These are phyloP conservation scores for Limenitis arthemis DNA, from an alignment of 2,888 invertebrate genomes.

Conservation along the genomic window DNA sequence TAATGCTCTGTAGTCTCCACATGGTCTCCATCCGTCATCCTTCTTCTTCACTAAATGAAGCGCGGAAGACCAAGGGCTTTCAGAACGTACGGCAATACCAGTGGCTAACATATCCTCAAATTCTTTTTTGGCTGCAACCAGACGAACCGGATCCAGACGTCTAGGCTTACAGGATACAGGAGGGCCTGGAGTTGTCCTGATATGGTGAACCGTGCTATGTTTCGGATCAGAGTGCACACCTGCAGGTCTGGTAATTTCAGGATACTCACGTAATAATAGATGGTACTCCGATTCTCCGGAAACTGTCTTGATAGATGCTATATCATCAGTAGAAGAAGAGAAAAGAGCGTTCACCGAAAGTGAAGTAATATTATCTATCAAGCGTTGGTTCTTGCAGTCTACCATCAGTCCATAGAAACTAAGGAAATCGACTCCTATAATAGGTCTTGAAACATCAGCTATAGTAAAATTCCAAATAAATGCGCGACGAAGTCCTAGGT, in stretches of 20 bases:
- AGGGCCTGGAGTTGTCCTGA: too few species aligned
- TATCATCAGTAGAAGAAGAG: not conserved
- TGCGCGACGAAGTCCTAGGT: conserved; percentile 20
- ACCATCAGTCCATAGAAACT: conserved; percentile 31
- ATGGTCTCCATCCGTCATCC: too few species aligned
- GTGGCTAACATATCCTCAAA: conserved; percentile 15
- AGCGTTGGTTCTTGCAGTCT: conserved; percentile 27
- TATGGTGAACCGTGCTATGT: conserved; percentile 17
- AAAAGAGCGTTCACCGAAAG: conserved; percentile 1
- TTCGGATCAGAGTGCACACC: not conserved
- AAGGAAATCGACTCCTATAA: conserved; percentile 39
- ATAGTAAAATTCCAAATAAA: conserved; percentile 35
- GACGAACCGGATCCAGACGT: conserved; percentile 13
- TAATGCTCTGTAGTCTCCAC: too few species aligned
- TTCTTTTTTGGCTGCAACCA: conserved; percentile 22
- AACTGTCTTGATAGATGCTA: conserved; percentile 13
- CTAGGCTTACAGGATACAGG: conserved; percentile 17
- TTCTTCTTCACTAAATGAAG: not conserved
- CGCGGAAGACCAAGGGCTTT: conserved; percentile 18
- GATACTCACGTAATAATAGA: conserved; percentile 10
- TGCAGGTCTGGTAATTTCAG: conserved; percentile 14
- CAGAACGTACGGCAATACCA: conserved; percentile 22
- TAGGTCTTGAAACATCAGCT: conserved; percentile 35
- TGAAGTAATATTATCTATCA: conserved; percentile 25
- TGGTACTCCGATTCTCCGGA: conserved; percentile 12